Conservation (phyloP, 2,888 invertebrate species). For the Heteromyza rotundicornis region DNA sequence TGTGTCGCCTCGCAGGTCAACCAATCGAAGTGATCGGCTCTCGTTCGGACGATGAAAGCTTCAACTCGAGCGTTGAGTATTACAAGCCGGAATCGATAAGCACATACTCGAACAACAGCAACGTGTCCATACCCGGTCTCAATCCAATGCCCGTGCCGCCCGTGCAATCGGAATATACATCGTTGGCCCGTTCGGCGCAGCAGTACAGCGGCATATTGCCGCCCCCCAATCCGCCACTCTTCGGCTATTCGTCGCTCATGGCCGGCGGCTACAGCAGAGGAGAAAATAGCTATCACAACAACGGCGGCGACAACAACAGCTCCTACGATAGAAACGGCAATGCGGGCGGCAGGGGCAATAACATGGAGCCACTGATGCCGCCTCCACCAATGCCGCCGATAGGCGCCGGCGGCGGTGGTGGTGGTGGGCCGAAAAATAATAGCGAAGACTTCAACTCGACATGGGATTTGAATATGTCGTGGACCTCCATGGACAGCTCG, state of each 20-base stretch:
- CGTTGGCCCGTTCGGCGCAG: conserved; percentile 41
- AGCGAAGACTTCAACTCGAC: conserved; percentile 60
- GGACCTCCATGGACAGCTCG: conserved; percentile 57
- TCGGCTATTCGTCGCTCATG: conserved; percentile 37
- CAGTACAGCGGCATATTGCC: conserved; percentile 36
- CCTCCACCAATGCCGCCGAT: conserved; percentile 36
- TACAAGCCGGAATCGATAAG: conserved; percentile 62
- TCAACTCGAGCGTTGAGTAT: conserved; percentile 62
- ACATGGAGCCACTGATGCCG: conserved; percentile 53
- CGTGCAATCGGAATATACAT: conserved; percentile 44
- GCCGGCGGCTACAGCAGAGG: conserved; percentile 26
- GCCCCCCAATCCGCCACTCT: conserved; percentile 34
- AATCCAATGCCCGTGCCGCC: conserved; percentile 46
- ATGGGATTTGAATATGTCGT: conserved; percentile 64
- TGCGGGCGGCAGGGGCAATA: conserved; percentile 27
- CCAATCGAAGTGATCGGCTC: conserved; percentile 68
- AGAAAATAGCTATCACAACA: conserved; percentile 33
- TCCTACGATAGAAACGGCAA: conserved; percentile 1
- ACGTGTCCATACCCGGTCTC: conserved; percentile 36
- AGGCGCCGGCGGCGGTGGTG: conserved; percentile 10
- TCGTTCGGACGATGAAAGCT: conserved; percentile 65
- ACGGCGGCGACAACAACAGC: conserved; percentile 24
- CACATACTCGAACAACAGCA: conserved; percentile 41
- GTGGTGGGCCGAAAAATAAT: conserved; percentile 9
- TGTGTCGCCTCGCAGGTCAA: too few relatives aligned